Base-by-base conservation (phyloP, 2,797 vertebrate species). In the Scleropages formosus region DNA sequence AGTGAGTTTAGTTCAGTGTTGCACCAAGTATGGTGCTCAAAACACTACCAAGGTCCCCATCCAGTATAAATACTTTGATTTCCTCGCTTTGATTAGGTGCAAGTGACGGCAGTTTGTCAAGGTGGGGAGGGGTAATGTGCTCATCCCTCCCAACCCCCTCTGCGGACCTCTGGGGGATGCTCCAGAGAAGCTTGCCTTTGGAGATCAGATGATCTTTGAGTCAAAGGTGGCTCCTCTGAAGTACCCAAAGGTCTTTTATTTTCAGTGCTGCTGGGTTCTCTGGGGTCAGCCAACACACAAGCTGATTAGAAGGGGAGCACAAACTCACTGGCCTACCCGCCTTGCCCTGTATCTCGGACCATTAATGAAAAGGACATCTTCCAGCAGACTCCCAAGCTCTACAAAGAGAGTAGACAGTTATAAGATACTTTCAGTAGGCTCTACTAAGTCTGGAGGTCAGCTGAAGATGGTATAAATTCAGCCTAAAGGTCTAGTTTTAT, bases 171-270 rank as follows among this genome's bases (percentile, higher is more conserved):
- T 18, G 16, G 49, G 66, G 22, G 13, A 2, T n/a, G 65, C 58
- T 7, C 46, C 49, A 3, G 27, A 63, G 31, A 27, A 47, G 68
- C 18, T 39, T 24, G 15, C 20, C 67, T 76, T 62, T 47, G 46
- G 68, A 71, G 67, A 63, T 72, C 58, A n/a, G 22, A 63, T 26
- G 27, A 64, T 63, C 47, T 62, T 76, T 58, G 18, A 72, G 31
- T 72, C 68, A 72, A 44, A 64, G 68, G 46, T 22, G 26, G 20
- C 31, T 47, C 24, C n/a, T 22, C 24, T 64, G 20, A 64, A 56
- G 58, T 9, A 46, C 6, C 46, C 47, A 71, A 22, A 71, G 10
- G 11, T 26, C 46, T 53, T 44, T 75, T 31, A 69, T 75, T 74
- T 69, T 53, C 59, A 64, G 11, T 49, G 4, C 11, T 18, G 39